Percentiles rank a stretch among this genome's conserved stretches.
phyloP scores from a whole-genome alignment of 1,140 invertebrate species.

The Cataglyphis hispanica region DNA sequence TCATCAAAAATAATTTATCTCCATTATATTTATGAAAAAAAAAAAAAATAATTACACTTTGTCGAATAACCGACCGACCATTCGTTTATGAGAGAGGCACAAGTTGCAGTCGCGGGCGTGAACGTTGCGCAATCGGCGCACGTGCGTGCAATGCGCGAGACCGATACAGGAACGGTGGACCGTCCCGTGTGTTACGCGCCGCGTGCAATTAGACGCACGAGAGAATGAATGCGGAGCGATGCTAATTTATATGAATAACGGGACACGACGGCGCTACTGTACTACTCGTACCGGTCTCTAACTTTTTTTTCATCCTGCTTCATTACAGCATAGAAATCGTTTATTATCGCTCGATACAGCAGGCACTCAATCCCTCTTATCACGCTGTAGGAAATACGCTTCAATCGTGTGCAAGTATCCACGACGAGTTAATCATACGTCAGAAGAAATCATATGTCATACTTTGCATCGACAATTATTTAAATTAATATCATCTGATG shows the following conservation, averaged over 20 bases:
- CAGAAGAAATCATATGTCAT: not conserved
- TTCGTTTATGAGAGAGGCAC: constrained; percentile 35
- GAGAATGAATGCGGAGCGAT: constrained; percentile 32
- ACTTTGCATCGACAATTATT: not conserved
- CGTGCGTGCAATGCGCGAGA: constrained; percentile 38
- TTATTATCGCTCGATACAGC: not conserved
- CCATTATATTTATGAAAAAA: too few relatives aligned
- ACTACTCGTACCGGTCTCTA: not conserved
- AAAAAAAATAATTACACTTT: not conserved
- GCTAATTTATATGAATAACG: constrained; percentile 48
- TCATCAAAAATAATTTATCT: not conserved
- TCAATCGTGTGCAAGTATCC: not conserved
- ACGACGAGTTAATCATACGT: not conserved
- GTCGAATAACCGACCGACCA: not conserved
- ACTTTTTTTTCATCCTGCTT: constrained; percentile 13
- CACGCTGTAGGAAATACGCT: constrained; percentile 8
- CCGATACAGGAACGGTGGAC: constrained; percentile 28
- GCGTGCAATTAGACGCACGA: constrained; percentile 42
- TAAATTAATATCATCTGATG: too few relatives aligned
- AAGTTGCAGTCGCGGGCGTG: constrained; percentile 43
- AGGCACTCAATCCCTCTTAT: constrained; percentile 13
- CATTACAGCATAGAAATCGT: not conserved
- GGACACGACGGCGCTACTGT: constrained; percentile 35
- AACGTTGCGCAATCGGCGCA: constrained; percentile 52
- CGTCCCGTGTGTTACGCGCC: constrained; percentile 19